Evolutionary conservation across 2,113 vertebrate genomes (phyloP), one percentile per base, ranked within the genome.

Genomic region (Mesoclemmys tuberculata): DNA sequence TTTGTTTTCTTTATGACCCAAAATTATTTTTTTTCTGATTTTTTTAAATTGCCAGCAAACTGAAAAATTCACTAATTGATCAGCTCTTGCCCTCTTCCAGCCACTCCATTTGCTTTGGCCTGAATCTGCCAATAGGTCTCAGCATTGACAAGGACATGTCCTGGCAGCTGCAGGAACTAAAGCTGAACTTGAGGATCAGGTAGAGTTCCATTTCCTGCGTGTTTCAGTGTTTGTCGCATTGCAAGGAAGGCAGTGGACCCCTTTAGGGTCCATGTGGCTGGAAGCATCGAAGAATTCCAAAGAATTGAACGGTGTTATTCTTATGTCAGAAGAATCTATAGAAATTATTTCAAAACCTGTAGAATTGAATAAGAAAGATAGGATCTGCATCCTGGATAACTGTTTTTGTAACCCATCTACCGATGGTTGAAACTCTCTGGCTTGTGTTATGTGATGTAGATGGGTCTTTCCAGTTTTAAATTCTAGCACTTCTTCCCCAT

Each of bases 101-200:
- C 31, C 10, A 6, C 41, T 56, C 58, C 85, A 4, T 58, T 35
- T 21, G 55, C 24, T 74, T 38, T 0, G 1, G 58, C 4, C 41
- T 0, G 0, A 8, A 29, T 4, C 93, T 82, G 52, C 52, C n/a
- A 44, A 26, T 0, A 0, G 49, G 16, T 5, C 5, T 2, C 26
- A 9, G 22, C 0, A 1, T 48, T 29, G 68, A 71, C 35, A 71
- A 41, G 68, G n/a, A 71, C n/a, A 71, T 22, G 68, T 10, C 74
- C n/a, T 3, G 0, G 52, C 52, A 80, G 87, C 56, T 1, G 2
- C 88, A 58, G 82, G 51, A 6, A 14, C 31, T 0, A 46, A 64
- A 46, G 79, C 13, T 31, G 89, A 86, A 27, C 44, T 55, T 71
- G 21, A 22, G n/a, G 21, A 41, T n/a, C 5, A 41, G 68, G 8